Conservation (phyloP, 2,113 vertebrate genomes). For the Gadus chalcogrammus region DNA sequence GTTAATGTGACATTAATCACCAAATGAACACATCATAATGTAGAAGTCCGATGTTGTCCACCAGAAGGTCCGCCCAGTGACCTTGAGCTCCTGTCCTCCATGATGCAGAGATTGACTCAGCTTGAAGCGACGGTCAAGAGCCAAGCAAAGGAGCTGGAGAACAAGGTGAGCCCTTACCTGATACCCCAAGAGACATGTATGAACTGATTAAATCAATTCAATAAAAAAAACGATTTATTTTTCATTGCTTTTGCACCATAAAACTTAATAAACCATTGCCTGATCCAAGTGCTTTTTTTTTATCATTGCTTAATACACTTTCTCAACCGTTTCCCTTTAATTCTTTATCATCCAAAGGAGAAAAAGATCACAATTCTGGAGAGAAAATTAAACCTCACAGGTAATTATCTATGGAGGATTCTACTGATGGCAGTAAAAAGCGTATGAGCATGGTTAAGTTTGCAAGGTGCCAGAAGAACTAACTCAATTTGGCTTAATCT, state of each 20-base stretch:
- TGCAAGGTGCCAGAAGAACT: background rate
- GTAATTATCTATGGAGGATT: constrained; percentile 46
- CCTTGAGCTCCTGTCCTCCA: constrained; percentile 66
- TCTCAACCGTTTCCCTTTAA: background rate
- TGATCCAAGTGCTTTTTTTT: no score
- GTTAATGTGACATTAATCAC: background rate
- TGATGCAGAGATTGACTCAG: constrained; percentile 71
- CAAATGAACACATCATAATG: background rate
- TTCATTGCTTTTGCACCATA: no score
- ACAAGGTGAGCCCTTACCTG: constrained; percentile 70
- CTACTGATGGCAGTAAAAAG: no score
- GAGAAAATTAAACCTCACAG: constrained; percentile 64
- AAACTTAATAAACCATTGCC: no score
- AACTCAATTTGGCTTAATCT: background rate
- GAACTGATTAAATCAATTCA: background rate
- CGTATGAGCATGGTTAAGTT: background rate
- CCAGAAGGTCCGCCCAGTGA: constrained; percentile 57
- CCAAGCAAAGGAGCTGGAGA: constrained; percentile 73
- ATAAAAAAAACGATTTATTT: no score
- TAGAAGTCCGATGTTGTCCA: constrained; percentile 13
- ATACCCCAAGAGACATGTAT: background rate
- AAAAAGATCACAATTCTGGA: constrained; percentile 75
- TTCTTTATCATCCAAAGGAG: constrained; percentile 64
- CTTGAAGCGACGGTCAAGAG: constrained; percentile 73
- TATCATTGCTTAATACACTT: background rate